Percentiles rank a stretch among this genome's conserved stretches.
Evolutionary conservation across 1,140 invertebrate species (phyloP).

Genomic region (Polypedilum vanderplanki): DNA sequence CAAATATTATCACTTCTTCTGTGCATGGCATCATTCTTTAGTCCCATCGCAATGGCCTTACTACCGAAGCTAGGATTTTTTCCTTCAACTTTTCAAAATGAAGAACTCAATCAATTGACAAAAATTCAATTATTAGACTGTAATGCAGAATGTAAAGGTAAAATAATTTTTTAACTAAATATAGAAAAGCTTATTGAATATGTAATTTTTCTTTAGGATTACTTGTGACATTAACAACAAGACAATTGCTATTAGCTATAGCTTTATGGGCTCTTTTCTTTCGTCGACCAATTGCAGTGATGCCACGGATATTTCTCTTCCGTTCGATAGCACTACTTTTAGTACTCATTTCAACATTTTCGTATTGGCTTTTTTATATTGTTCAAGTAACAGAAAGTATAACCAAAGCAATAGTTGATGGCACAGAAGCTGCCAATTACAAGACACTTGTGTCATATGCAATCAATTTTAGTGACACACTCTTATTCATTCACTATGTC

Average conservation of each 20-base stretch:
- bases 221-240: constrained; percentile 84
- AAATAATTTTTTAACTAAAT: constrained; percentile 58
- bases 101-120: constrained; percentile 49
- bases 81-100: constrained; percentile 49
- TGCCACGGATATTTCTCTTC: constrained; percentile 90
- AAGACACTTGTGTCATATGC: constrained; percentile 84
- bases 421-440: constrained; percentile 70
- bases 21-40: constrained; percentile 76
- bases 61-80: constrained; percentile 83
- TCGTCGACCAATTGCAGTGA: constrained; percentile 67
- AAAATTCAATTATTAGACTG: constrained; percentile 56
- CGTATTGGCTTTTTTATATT: constrained; percentile 96
- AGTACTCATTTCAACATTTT: constrained; percentile 86
- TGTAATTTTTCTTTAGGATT: constrained; percentile 50
- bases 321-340: constrained; percentile 79
- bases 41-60: constrained; percentile 89
- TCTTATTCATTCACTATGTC: constrained; percentile 92
- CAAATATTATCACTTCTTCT: constrained; percentile 68
- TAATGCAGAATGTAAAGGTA: constrained; percentile 60
- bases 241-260: constrained; percentile 81
- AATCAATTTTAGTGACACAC: constrained; percentile 80
- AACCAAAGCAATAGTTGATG: constrained; percentile 63
- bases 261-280: constrained; percentile 88
- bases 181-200: constrained; percentile 45
- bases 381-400: constrained; percentile 79